Percentiles rank a stretch among this genome's conserved stretches.
Evolutionary conservation across 1,140 invertebrate species (phyloP).

Genomic region (Heliconius melpomene): DNA sequence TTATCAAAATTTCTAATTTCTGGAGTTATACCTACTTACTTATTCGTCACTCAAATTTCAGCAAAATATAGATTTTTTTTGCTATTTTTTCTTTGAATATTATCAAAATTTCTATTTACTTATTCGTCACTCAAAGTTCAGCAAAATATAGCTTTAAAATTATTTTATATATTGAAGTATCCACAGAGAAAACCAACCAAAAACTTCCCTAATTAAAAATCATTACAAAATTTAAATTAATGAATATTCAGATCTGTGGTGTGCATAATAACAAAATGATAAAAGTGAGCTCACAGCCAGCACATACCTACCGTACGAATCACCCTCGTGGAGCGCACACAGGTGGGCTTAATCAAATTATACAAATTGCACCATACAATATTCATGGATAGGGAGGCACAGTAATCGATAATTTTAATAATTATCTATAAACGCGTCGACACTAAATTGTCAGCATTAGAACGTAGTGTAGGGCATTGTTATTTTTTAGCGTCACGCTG

Average conservation of each 20-base stretch:
- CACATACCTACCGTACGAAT: slow-evolving; percentile 13
- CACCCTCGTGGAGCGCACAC: slow-evolving; percentile 38
- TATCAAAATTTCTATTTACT: too few species aligned
- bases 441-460: not conserved
- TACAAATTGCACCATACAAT: slow-evolving; percentile 80
- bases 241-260: slow-evolving; percentile 9
- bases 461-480: not conserved
- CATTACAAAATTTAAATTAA: slow-evolving; percentile 7
- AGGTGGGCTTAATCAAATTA: slow-evolving; percentile 78
- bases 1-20: too few species aligned
- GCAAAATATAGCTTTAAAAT: not conserved
- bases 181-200: not conserved
- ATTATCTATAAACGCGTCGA: slow-evolving; percentile 40
- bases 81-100: too few species aligned
- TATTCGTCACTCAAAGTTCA: too few species aligned
- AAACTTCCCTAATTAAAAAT: not conserved
- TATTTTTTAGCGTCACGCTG: not conserved
- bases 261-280: slow-evolving; percentile 29
- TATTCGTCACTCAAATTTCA: too few species aligned
- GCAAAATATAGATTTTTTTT: too few species aligned
- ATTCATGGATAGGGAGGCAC: slow-evolving; percentile 68
- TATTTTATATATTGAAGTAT: not conserved
- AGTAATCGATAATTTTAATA: slow-evolving; percentile 27
- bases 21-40: too few species aligned
- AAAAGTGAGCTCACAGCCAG: slow-evolving; percentile 27